Conservation (phyloP, 2,888 invertebrate species). For the Julus scanicus region DNA sequence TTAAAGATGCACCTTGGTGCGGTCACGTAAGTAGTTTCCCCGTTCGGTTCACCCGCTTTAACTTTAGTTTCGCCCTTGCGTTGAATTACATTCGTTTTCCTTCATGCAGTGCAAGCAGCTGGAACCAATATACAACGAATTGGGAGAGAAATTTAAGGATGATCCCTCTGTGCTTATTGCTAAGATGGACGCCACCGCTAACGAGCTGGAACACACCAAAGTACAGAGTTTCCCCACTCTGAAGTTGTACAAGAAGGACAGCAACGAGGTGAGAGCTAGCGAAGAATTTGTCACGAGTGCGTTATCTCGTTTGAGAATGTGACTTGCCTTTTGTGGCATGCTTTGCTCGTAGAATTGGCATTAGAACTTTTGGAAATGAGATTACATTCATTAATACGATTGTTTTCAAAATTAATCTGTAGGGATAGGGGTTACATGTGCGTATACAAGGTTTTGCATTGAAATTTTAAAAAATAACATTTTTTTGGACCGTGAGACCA, state of each 20-base stretch:
- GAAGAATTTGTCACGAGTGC: no score
- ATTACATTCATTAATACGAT: no score
- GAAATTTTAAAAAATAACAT: no score
- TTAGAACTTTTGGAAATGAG: no score
- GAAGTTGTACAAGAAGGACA: slow-evolving; percentile 91
- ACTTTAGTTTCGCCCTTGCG: background rate
- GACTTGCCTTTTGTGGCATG: background rate
- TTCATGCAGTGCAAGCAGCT: slow-evolving; percentile 84
- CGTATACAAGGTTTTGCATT: no score
- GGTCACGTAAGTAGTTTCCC: slow-evolving; percentile 73
- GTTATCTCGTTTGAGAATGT: no score
- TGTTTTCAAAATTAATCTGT: no score
- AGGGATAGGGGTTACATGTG: no score
- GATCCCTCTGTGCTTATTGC: slow-evolving; percentile 85
- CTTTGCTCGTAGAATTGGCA: no score
- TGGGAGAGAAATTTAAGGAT: slow-evolving; percentile 92
- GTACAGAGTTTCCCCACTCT: slow-evolving; percentile 95
- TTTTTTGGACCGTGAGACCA: no score
- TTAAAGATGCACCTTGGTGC: slow-evolving; percentile 88
- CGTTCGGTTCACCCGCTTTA: background rate
- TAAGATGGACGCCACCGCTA: slow-evolving; percentile 98
- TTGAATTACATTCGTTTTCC: background rate
- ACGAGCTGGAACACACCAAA: slow-evolving; percentile 96
- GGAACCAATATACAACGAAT: slow-evolving; percentile 94
- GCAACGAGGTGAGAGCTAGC: slow-evolving; percentile 76